Base-by-base conservation (phyloP, 2,797 vertebrate genomes). In the Tokudaia muenninki region DNA sequence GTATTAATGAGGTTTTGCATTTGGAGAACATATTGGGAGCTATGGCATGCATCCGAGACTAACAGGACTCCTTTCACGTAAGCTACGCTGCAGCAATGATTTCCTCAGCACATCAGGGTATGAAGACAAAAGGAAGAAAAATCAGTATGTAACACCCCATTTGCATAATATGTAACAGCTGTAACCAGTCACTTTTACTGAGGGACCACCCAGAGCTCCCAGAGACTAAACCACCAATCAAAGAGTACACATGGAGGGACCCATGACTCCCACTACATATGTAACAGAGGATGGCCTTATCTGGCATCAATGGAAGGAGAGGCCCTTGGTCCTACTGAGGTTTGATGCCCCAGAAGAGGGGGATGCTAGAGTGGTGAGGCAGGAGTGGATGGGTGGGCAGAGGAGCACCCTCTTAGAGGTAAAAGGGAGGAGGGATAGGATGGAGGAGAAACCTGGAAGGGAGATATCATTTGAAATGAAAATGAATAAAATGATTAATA, bases 101-200 rank as follows among this genome's bases (percentile, higher is more conserved):
- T 87, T 29, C 55, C 26, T 26, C 47, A 92, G 65, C 8, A 72
- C 87, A 67, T 8, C n/a, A 90, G 34, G 11, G 2, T 57, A 9
- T 77, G 16, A 41, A 92, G 70, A 75, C 22, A 9, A 82, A 79
- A 24, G 31, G 89, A 82, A 93, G 44, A 67, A 90, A 92, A 89
- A 80, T 77, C 24, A 59, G 41, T 80, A n/a, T 29, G 2, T 31
- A 26, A 65, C 74, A 24, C 37, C 57, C 61, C 92, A n/a, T 87
- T 93, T 78, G 22, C 37, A 21, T 57, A 92, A 90, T 52, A 57
- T 7, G 37, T 77, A 50, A 78, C 37, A 93, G n/a, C 55, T n/a
- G 78, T 41, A 95, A 57, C 24, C 37, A 70, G 10, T 72, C 72
- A 55, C 1, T 26, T 61, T 96, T 91, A 94, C 26, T 82, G 29